These are phyloP conservation scores for Ceyx cyanopectus DNA, from an alignment of 2,113 vertebrate species.

Conservation along the genomic window DNA sequence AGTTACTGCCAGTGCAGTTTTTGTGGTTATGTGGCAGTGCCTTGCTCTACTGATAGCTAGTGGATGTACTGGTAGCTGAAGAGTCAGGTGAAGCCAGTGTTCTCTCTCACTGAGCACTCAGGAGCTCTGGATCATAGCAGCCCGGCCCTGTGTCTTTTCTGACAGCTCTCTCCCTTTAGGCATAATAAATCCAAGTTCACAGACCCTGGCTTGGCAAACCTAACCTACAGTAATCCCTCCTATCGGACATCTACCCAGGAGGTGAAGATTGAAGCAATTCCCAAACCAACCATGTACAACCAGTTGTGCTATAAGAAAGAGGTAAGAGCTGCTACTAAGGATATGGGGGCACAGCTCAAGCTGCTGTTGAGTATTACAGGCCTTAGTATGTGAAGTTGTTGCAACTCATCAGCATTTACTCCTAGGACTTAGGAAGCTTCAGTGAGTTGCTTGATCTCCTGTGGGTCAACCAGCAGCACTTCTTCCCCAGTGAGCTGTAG, in stretches of 20 bases:
- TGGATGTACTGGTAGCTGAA: not conserved
- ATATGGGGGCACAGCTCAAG: not conserved
- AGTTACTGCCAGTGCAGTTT: not conserved
- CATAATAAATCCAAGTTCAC: conserved; percentile 96
- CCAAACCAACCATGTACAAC: conserved; percentile 94
- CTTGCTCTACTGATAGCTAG: not conserved
- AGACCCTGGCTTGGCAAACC: conserved; percentile 90
- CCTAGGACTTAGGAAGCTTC: not conserved
- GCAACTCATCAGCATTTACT: not conserved
- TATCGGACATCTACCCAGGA: conserved; percentile 97
- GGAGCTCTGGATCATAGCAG: not conserved
- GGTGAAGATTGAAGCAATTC: conserved; percentile 94
- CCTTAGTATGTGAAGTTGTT: not conserved
- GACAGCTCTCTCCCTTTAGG: conserved; percentile 75
- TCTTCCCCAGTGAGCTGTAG: not conserved
- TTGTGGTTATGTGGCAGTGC: not conserved
- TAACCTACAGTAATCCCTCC: conserved; percentile 98
- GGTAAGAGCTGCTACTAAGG: conserved; percentile 75
- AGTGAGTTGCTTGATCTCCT: not conserved
- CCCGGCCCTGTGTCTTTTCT: not conserved
- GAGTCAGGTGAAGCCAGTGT: not conserved
- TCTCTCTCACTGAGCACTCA: not conserved
- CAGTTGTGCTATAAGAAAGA: conserved; percentile 97
- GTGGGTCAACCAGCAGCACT: not conserved
- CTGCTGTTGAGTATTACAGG: not conserved